These are phyloP conservation scores for Eurytoma californica DNA, from an alignment of 2,888 invertebrate genomes.

Conservation along the genomic window DNA sequence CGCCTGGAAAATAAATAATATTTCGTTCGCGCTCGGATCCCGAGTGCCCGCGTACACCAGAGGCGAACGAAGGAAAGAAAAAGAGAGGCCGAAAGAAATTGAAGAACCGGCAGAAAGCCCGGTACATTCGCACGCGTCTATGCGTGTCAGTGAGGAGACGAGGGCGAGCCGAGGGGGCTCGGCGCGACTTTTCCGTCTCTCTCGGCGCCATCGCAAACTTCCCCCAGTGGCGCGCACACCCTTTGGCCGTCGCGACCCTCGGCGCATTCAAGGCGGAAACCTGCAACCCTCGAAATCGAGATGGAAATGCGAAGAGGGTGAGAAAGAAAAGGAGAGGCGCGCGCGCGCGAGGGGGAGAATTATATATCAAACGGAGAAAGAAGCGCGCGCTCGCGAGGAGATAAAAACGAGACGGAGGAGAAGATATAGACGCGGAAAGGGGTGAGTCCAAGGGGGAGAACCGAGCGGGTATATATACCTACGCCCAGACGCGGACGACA, in stretches of 20 bases:
- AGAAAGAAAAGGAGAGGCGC: conserved; percentile 44
- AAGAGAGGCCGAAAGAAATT: background rate
- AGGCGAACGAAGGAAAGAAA: too few relatives aligned
- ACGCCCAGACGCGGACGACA: conserved; percentile 15
- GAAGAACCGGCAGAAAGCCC: background rate
- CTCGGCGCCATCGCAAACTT: conserved; percentile 7
- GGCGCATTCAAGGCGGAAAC: conserved; percentile 49
- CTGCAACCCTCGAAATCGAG: conserved; percentile 54
- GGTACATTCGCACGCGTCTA: background rate
- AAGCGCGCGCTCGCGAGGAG: conserved; percentile 39
- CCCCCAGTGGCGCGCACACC: conserved; percentile 23
- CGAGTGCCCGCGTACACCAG: too few relatives aligned
- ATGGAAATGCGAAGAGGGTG: conserved; percentile 56
- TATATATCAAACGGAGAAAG: conserved; percentile 52
- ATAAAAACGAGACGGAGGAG: conserved; percentile 42
- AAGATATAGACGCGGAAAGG: background rate
- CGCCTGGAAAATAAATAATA: too few relatives aligned
- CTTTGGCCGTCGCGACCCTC: conserved; percentile 49
- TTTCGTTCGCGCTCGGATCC: too few relatives aligned
- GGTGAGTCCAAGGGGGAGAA: background rate
- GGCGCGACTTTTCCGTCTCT: conserved; percentile 16
- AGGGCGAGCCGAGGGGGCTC: background rate
- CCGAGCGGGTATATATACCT: background rate
- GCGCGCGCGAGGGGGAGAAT: conserved; percentile 29
- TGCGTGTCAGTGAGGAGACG: conserved; percentile 36